Evolutionary conservation across 2,888 invertebrate genomes (phyloP), one percentile per base, ranked within the genome.

Genomic region (Lymantria dispar): DNA sequence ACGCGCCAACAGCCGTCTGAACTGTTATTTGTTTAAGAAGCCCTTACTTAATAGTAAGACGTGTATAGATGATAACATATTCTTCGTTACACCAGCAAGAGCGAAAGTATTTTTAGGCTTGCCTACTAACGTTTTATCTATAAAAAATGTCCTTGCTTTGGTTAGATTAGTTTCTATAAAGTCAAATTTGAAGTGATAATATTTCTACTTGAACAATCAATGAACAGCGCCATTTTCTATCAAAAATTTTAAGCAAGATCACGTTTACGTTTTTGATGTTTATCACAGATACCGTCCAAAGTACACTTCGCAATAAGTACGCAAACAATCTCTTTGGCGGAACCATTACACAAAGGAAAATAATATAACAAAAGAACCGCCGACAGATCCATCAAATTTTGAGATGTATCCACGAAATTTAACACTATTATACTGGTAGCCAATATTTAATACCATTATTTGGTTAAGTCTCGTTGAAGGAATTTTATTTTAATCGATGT

Each of bases 301-400:
- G 54, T 50, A 57, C 54, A 55, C 45, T 50, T 56, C 48, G 56
- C 61, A 54, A 64, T 55, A 48, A 56, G 48, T 58, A 60, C 51
- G 45, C 48, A 49, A 33, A 52, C 39, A 56, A 57, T 63, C 56
- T 51, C 57, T 51, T 55, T 67, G 68, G 63, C 69, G 68, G 66
- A 46, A 29, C 66, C 68, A 63, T 63, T 67, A 66, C 46, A 30
- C 37, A 48, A 56, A 39, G 48, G 52, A 67, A 69, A 70, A 78
- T 75, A 65, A 37, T 47, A 47, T 49, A 68, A 70, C 69, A 74
- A 82, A 83, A 76, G 75, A 57, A 58, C 73, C 70, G 81, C 85
- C 82, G 79, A 78, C 83, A 81, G 78, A 90, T 89, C 78, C 74
- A 87, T 89, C 90, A 89, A 85, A 78, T 76, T 78, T 69, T 69